A percentile compares a stretch with the other conserved stretches of the same genome.
Evolutionary conservation across 2,113 vertebrate genomes (phyloP).

Genomic region (Montifringilla adamsi): DNA sequence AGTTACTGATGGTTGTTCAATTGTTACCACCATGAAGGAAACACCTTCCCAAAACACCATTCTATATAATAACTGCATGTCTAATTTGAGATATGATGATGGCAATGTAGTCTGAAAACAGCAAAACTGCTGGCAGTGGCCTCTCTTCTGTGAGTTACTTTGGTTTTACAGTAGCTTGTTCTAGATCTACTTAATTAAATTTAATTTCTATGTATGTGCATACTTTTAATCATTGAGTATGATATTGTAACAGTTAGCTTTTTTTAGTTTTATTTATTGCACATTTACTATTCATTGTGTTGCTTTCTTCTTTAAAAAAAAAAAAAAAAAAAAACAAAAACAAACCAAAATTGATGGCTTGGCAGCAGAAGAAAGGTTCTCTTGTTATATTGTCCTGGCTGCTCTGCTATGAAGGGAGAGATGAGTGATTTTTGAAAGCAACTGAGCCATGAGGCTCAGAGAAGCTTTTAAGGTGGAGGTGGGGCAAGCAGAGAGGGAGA

Average conservation of each 20-base stretch:
- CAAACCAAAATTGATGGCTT: rapidly evolving
- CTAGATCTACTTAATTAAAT: neutral
- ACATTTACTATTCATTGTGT: neutral
- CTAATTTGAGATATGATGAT: neutral
- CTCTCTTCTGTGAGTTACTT: neutral
- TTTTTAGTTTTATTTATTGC: neutral
- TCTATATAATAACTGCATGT: neutral
- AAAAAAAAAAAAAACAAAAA: neutral
- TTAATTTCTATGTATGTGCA: neutral
- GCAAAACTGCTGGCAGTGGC: neutral
- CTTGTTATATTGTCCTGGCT: neutral
- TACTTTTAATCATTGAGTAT: neutral
- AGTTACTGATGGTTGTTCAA: neutral
- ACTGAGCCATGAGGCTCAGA: neutral
- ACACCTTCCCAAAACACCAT: neutral
- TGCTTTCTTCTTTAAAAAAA: neutral
- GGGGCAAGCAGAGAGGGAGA: neutral
- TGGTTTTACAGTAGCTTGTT: neutral
- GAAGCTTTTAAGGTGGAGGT: neutral
- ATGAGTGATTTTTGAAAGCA: neutral
- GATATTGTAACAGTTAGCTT: neutral
- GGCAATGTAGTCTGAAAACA: neutral
- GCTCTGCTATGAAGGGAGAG: neutral
- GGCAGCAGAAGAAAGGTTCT: neutral
- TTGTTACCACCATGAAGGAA: neutral